Percentiles rank a stretch among this genome's conserved stretches.
These are phyloP conservation scores for Dipodomys spectabilis DNA, from an alignment of 2,113 vertebrate genomes.

Conservation along the genomic window DNA sequence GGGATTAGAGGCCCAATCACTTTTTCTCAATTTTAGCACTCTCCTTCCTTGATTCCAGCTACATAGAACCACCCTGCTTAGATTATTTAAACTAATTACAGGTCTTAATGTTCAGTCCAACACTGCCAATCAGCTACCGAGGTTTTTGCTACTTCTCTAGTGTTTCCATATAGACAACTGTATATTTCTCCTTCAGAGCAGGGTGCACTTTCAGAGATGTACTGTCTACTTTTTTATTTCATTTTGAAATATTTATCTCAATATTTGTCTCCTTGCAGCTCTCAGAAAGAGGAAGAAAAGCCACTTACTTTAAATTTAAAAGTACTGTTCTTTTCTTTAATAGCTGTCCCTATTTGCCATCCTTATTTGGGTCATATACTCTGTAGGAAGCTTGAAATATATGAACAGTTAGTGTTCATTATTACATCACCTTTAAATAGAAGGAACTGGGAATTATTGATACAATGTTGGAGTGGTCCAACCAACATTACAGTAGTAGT, in stretches of 20 bases:
- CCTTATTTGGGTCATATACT: constrained; percentile 5
- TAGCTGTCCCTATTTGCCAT: not conserved
- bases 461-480: not conserved
- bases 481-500: not conserved
- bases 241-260: not conserved
- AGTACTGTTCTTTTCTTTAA: constrained; percentile 24
- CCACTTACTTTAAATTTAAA: not conserved
- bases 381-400: constrained; percentile 7
- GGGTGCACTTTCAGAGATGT: not conserved
- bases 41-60: not conserved
- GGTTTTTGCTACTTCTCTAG: not conserved
- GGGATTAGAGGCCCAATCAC: not conserved
- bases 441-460: not conserved
- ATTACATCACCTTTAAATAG: not conserved
- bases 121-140: not conserved
- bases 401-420: constrained; percentile 19
- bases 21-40: not conserved
- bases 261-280: not conserved
- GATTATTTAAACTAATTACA: constrained; percentile 35
- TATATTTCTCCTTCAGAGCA: not conserved
- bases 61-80: not conserved
- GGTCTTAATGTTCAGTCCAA: constrained; percentile 39
- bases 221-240: not conserved
- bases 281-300: not conserved
- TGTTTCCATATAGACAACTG: too few relatives aligned